Percentiles rank a stretch among this genome's conserved stretches.
Evolutionary conservation across 2,797 vertebrate species (phyloP).

Genomic region (Notolepis coatsorum): DNA sequence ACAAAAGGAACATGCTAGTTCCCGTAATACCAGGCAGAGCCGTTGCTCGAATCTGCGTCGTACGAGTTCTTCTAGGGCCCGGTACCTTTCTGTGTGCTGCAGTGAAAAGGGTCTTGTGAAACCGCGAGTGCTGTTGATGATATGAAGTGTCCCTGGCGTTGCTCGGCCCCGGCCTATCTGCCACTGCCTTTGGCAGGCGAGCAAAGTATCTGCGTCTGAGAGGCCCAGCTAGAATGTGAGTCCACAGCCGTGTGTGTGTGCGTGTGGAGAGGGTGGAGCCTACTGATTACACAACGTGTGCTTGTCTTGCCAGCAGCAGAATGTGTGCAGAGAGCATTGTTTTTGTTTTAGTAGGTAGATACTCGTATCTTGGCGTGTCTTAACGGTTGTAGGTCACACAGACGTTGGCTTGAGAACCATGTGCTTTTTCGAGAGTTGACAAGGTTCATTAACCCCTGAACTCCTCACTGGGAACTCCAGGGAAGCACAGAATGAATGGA

Average conservation of each 20-base stretch:
- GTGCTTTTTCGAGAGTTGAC: constrained; percentile 30
- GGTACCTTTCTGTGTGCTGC: constrained; percentile 12
- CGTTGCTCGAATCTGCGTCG: constrained; percentile 5
- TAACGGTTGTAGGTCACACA: constrained; percentile 29
- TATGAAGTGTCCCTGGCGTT: constrained; percentile 27
- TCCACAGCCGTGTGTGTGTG: constrained; percentile 23
- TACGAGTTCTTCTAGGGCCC: constrained; percentile 30
- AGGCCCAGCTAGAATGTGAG: constrained; percentile 35
- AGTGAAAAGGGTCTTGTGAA: constrained; percentile 44
- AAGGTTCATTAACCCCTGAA: constrained; percentile 25
- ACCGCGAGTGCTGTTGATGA: constrained; percentile 25
- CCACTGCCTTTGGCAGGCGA: constrained; percentile 26
- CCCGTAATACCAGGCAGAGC: constrained; percentile 7
- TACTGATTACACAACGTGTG: constrained; percentile 74
- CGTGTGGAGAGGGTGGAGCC: constrained; percentile 56
- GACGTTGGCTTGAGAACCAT: constrained; percentile 45
- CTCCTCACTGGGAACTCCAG: constrained; percentile 17
- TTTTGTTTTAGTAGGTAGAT: constrained; percentile 55
- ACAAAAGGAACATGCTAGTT: constrained; percentile 2
- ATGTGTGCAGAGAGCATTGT: constrained; percentile 54
- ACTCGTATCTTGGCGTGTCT: constrained; percentile 33
- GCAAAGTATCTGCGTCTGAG: constrained; percentile 32
- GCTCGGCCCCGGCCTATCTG: constrained; percentile 19
- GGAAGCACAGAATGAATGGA: background rate
- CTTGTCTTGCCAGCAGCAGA: constrained; percentile 56